Evolutionary conservation across 2,888 invertebrate species (phyloP).

Genomic region (Ypsolopha sequella): DNA sequence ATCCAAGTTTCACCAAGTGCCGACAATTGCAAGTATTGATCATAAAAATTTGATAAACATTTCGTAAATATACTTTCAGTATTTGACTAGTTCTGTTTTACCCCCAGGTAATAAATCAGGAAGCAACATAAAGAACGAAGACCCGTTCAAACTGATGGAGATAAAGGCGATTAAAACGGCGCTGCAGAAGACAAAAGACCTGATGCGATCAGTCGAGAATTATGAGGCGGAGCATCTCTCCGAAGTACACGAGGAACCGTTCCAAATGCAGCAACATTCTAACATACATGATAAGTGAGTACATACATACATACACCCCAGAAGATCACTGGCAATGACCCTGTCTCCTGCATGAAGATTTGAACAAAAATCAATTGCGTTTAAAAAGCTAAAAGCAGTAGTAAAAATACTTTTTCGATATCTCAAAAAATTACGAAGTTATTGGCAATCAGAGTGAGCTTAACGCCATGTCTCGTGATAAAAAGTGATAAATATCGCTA

Average conservation of each 20-base stretch:
- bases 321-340: no score
- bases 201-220: conserved; percentile 61
- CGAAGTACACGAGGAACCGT: conserved; percentile 40
- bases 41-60: neutral
- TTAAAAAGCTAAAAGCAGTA: no score
- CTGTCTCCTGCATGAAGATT: no score
- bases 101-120: conserved; percentile 42
- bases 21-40: no score
- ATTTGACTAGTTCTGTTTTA: neutral
- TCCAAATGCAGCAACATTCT: conserved; percentile 44
- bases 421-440: no score
- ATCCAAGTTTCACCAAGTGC: no score
- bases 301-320: no score
- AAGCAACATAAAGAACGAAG: conserved; percentile 55
- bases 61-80: neutral
- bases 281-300: conserved; percentile 59
- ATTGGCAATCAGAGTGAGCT: no score
- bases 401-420: no score
- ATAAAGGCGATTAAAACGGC: conserved; percentile 62
- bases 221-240: conserved; percentile 49
- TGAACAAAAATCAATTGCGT: no score
- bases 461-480: no score
- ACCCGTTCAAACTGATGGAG: conserved; percentile 62
- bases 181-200: conserved; percentile 62
- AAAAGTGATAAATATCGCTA: no score